Conservation (phyloP, 2,113 vertebrate species). For the Ibidorhyncha struthersii region DNA sequence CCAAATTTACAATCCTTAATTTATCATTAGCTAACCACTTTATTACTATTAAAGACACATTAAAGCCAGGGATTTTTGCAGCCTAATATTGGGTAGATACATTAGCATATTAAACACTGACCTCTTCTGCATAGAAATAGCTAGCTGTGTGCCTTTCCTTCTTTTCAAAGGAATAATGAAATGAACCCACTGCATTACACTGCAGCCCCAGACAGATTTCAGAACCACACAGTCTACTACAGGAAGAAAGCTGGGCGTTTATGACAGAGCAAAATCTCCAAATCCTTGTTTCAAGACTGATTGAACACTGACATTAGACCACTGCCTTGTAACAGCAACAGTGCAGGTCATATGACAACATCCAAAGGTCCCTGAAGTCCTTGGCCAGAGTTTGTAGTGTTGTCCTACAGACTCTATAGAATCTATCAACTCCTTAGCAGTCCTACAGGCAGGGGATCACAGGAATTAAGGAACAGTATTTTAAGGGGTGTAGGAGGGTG, state of each 20-base stretch:
- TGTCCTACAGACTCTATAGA: not conserved
- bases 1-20: not conserved
- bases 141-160: not conserved
- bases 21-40: constrained; percentile 27
- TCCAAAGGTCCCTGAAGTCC: not conserved
- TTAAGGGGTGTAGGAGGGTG: not conserved
- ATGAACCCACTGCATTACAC: not conserved
- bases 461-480: not conserved
- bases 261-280: not conserved
- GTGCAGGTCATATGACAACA: not conserved
- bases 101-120: constrained; percentile 19
- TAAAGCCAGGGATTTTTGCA: constrained; percentile 13
- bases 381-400: no score
- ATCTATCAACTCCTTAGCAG: not conserved
- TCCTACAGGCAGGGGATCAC: not conserved
- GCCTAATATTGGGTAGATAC: not conserved
- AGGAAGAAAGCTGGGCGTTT: not conserved
- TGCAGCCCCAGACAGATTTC: not conserved
- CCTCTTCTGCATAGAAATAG: not conserved
- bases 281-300: not conserved
- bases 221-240: not conserved
- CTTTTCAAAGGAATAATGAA: not conserved
- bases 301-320: not conserved
- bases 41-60: constrained; percentile 32
- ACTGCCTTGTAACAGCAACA: not conserved